Evolutionary conservation across 2,113 vertebrate genomes (phyloP), one percentile per base, ranked within the genome.

Genomic region (Urocolius indicus): DNA sequence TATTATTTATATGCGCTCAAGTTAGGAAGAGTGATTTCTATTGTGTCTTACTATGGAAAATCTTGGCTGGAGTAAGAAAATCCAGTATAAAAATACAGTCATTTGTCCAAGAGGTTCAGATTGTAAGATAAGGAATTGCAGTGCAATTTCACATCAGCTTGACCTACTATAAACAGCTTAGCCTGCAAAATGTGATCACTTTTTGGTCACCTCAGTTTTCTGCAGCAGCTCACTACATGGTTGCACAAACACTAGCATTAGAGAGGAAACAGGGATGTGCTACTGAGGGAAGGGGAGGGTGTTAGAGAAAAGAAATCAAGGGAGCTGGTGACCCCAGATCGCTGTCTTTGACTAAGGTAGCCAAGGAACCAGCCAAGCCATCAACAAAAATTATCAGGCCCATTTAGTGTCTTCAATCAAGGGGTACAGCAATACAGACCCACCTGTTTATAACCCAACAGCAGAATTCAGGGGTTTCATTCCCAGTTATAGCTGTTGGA

Each of bases 1-100:
- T 87, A 81, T 89, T 94, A 89, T 91, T 96, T 94, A 63, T 94
- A 91, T 29, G 48, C 9, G 23, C 62, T 71, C 19, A 72, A 72
- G 49, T 65, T 75, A 48, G 51, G 51, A 84, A 84, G 23, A 87
- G 14, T 27, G 45, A 94, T 72, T 94, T 94, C 84, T 84, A 34
- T 61, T 87, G 57, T 57, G 13, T 61, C 62, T 68, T 74, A 43
- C 12, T 74, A 67, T 29, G 69, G 69, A 94, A 96, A 95, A 89
- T 52, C 81, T 66, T 94, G 66, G 38, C 77, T 84, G 68, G 26
- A 84, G 38, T 65, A 87, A 75, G 62, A 77, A 84, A 84, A 92
- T 43, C 68, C 1, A 92, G 52, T 61, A 65, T 41, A 71, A 91
- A 92, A 92, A 82, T 24, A 59, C 12, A 90, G 36, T 55, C 78